Conservation (phyloP, 2,888 invertebrate genomes). For the Plebejus argus region DNA sequence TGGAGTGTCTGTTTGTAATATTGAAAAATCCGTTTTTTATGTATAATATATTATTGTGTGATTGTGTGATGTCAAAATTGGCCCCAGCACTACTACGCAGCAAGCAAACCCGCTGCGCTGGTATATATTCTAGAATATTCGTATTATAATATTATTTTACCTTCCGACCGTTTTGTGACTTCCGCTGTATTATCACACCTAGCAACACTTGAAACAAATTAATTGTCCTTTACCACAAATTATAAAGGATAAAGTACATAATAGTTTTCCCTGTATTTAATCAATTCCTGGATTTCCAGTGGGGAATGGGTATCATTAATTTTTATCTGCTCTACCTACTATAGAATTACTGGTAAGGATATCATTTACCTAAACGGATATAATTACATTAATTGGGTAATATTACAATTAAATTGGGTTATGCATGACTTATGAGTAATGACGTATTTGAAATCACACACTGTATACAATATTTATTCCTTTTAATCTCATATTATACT, state of each 20-base stretch:
- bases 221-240: background rate
- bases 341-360: background rate
- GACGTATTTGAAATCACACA: no score
- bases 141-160: background rate
- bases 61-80: no score
- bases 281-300: background rate
- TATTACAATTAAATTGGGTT: no score
- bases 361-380: background rate
- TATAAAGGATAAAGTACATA: background rate
- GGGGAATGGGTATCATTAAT: background rate
- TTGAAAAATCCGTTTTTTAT: no score
- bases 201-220: constrained; percentile 6
- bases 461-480: no score
- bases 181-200: background rate
- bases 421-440: no score
- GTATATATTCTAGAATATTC: no score
- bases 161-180: background rate
- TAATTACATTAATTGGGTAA: background rate
- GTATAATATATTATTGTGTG: no score
- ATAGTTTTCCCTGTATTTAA: background rate
- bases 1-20: no score
- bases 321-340: background rate
- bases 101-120: no score
- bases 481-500: no score
- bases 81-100: no score